Evolutionary conservation across 2,888 invertebrate species (phyloP), one percentile per base, ranked within the genome.

Genomic region (Neoitamus cyanurus): DNA sequence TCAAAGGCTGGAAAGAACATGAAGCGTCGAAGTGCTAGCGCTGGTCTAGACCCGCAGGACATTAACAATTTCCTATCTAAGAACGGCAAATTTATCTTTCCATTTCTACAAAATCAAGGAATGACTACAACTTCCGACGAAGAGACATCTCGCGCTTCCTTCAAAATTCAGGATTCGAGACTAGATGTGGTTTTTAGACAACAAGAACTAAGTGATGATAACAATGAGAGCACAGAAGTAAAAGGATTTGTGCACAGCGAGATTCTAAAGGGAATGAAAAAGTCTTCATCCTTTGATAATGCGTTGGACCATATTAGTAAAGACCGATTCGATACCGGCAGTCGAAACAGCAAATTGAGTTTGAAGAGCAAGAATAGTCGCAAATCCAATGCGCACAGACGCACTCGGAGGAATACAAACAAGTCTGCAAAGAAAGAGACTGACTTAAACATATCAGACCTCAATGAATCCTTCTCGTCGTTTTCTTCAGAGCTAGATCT

Each of bases 401-500:
- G 83, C 86, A 87, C 83, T 9, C 20, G 77, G 2, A 37, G 11
- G 7, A 83, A 69, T 86, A 85, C n/a, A 78, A 86, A 46, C 69
- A 85, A 31, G 80, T 88, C 86, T 2, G 87, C 87, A 36, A 88
- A 88, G 80, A 86, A 87, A 30, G 82, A 85, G 4, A 86, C 87
- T 0, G 85, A 87, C 7, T 87, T 88, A 36, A 68, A 89, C 84
- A 88, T 89, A 13, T 89, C 90, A 15, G 89, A 90, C 86, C 89
- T 90, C 31, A 91, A 89, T 85, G 86, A 88, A 84, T 90, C 90
- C 9, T 30, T 83, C 11, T 46, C 72, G 6, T 90, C 90, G 0
- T 90, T 89, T 69, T 92, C 92, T 75, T 90, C 92, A 1, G 93
- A 92, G 87, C 87, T 93, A 82, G 92, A 92, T 86, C 89, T 92